phyloP scores from a whole-genome alignment of 2,888 invertebrate genomes.

The Himalopsyche japonica region DNA sequence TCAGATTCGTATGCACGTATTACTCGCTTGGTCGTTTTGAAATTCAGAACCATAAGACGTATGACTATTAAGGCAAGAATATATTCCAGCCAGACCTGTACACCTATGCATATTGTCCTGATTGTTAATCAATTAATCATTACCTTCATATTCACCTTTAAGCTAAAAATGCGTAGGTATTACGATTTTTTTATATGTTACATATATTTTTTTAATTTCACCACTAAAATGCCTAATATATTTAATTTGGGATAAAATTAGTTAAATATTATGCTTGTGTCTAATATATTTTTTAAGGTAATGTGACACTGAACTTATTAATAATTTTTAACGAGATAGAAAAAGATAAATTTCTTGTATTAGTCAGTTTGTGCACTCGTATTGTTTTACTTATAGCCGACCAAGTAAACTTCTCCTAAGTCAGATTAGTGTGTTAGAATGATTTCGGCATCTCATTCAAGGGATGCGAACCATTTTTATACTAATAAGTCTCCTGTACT shows the following conservation, averaged over 20 bases:
- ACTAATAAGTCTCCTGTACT: constrained; percentile 31
- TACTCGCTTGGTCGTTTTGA: constrained; percentile 23
- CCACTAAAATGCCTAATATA: constrained; percentile 33
- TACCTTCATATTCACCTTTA: constrained; percentile 25
- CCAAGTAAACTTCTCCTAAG: constrained; percentile 27
- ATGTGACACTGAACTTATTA: constrained; percentile 26
- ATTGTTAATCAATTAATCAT: neutral
- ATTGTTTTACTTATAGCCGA: constrained; percentile 17
- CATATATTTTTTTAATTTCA: constrained; percentile 31
- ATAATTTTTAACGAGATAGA: constrained; percentile 30
- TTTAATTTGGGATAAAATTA: constrained; percentile 37
- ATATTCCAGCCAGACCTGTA: constrained; percentile 25
- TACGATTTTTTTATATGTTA: constrained; percentile 25
- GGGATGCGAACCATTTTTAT: constrained; percentile 15
- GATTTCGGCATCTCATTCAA: neutral
- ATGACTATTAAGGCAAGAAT: constrained; percentile 39
- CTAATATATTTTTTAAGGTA: constrained; percentile 10
- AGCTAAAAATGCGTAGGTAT: constrained; percentile 38
- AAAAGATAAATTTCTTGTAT: constrained; percentile 33
- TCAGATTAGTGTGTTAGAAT: constrained; percentile 32
- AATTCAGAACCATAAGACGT: constrained; percentile 11
- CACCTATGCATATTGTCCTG: constrained; percentile 27
- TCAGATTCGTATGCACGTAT: neutral
- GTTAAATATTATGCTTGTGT: constrained; percentile 27
- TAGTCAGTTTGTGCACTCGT: constrained; percentile 36